phyloP scores from a whole-genome alignment of 2,888 invertebrate species.

The Autographa pulchrina region DNA sequence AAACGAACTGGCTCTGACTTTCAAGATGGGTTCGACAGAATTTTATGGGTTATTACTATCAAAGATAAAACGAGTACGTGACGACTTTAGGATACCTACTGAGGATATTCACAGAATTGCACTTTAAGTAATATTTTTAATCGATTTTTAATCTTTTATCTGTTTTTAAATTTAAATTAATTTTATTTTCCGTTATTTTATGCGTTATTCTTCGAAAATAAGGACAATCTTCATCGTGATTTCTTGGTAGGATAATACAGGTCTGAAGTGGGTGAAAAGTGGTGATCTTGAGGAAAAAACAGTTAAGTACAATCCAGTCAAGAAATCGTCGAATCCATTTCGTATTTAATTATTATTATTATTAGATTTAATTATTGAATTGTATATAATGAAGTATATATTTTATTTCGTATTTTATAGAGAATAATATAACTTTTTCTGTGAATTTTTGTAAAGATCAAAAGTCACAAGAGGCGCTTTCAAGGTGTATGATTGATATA shows the following conservation, averaged over 20 bases:
- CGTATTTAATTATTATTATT: no score
- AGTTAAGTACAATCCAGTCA: conserved; percentile 22
- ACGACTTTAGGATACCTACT: conserved; percentile 42
- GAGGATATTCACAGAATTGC: conserved; percentile 30
- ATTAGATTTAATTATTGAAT: no score
- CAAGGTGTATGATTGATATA: conserved; percentile 50
- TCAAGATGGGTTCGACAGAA: conserved; percentile 72
- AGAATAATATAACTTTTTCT: conserved; percentile 41
- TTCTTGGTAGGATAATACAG: not conserved
- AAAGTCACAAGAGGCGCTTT: conserved; percentile 50
- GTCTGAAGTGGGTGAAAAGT: conserved; percentile 11
- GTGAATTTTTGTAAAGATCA: conserved; percentile 39
- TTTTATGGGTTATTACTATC: conserved; percentile 72
- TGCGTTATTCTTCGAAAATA: not conserved
- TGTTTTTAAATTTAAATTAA: not conserved
- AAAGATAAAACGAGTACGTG: conserved; percentile 60
- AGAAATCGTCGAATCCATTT: conserved; percentile 7
- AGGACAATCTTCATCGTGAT: conserved; percentile 3
- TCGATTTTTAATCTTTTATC: not conserved
- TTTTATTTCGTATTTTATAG: conserved; percentile 13
- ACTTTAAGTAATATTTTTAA: conserved; percentile 16
- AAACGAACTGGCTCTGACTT: conserved; percentile 77
- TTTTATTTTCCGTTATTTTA: conserved; percentile 9
- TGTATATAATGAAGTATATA: no score
- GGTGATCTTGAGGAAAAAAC: not conserved